Base-by-base conservation (phyloP, 2,888 invertebrate species). In the Ischnus inquisitorius region DNA sequence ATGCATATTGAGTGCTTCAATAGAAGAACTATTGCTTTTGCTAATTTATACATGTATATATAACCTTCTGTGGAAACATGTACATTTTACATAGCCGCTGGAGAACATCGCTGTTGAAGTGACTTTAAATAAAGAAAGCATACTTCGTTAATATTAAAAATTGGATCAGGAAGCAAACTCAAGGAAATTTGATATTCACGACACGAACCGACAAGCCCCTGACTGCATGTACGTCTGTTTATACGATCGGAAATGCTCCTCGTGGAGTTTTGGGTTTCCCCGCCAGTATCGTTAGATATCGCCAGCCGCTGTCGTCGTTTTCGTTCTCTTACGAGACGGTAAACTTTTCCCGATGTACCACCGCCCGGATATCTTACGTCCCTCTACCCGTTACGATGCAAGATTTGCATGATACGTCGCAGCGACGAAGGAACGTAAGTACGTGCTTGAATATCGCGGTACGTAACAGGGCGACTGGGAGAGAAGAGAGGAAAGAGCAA, bases 361-460 rank as follows among this genome's bases (percentile, higher is more conserved):
- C 10, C 14, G 4, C 72, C 22, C 51, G 48, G 60, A 62, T 72
- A 72, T 60, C 60, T 60, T 46, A 46, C 34, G 8, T 46, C 22
- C 16, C 60, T 43, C 10, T 16, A 0, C 3, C 57, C 46, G 72
- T 72, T 72, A 72, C 72, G 72, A 62, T 60, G 57, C 28, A 46
- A 57, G 41, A 72, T 72, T 72, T 60, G 46, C 72, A 72, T 62
- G 72, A 57, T 43, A 46, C 72, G 39, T 57, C 57, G 57, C 71
- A 22, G 34, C 34, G 34, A 34, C 43, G 60, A 16, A 6, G 60
- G n/a, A 41, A 48, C 68, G 60, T 46, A 68, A 74, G 41, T 41
- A 64, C 54, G 41, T 71, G 79, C 51, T 64, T 41, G 79, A 79
- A 80, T 60, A 79, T 65, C 65, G 57, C 46, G 65, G 48, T 46